These are phyloP conservation scores for Gonioctena quinquepunctata DNA, from an alignment of 1,140 invertebrate species.

Conservation along the genomic window DNA sequence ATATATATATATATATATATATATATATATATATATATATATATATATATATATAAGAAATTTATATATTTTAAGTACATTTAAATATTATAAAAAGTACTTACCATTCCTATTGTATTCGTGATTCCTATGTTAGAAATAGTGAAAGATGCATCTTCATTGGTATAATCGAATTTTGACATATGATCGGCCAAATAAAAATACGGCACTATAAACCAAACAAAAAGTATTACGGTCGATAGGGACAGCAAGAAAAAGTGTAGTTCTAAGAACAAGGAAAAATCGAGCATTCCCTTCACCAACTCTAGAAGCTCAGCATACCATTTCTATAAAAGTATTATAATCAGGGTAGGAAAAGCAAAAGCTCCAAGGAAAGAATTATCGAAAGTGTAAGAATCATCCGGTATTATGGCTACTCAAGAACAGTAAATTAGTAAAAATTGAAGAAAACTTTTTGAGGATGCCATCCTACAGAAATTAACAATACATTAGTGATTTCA, in stretches of 20 bases:
- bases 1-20: no score
- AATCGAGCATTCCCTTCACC: slow-evolving; percentile 75
- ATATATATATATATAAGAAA: no score
- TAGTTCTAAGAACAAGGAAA: slow-evolving; percentile 77
- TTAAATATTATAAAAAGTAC: slow-evolving; percentile 34
- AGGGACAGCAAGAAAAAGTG: slow-evolving; percentile 81
- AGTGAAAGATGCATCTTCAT: slow-evolving; percentile 74
- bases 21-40: no score
- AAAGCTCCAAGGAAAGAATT: neutral
- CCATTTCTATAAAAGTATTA: slow-evolving; percentile 68
- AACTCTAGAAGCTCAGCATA: slow-evolving; percentile 72
- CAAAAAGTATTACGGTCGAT: slow-evolving; percentile 83
- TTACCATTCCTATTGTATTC: slow-evolving; percentile 88
- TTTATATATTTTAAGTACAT: no score
- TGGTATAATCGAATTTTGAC: slow-evolving; percentile 64
- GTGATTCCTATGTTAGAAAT: slow-evolving; percentile 83
- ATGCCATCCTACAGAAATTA: no score
- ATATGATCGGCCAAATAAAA: slow-evolving; percentile 82
- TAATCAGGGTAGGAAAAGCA: neutral
- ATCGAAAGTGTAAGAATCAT: neutral
- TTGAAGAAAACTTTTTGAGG: no score
- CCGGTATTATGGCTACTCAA: no score
- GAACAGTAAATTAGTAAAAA: no score
- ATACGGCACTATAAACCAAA: slow-evolving; percentile 90
- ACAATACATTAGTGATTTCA: no score